phyloP scores from a whole-genome alignment of 2,113 vertebrate species.

The Microcebus tavaratra region DNA sequence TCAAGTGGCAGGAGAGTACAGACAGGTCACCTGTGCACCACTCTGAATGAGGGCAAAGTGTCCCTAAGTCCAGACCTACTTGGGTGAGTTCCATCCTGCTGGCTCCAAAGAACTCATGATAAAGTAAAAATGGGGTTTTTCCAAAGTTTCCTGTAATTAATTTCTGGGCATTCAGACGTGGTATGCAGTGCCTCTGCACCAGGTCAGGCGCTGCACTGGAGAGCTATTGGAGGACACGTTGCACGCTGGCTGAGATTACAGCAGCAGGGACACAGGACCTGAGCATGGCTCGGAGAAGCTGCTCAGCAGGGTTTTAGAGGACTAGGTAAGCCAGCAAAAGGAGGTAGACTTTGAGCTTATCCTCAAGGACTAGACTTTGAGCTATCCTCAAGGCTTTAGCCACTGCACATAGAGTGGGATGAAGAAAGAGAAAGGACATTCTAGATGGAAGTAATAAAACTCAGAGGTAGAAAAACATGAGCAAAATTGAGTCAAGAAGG shows the following conservation, averaged over 20 bases:
- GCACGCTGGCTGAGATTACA: not conserved
- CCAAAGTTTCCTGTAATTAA: not conserved
- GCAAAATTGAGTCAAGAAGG: not conserved
- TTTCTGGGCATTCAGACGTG: not conserved
- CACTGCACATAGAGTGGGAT: not conserved
- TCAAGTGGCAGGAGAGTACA: not conserved
- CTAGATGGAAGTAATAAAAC: not conserved
- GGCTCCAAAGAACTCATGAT: not conserved
- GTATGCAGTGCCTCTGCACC: not conserved
- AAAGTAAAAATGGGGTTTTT: not conserved
- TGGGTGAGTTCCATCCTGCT: not conserved
- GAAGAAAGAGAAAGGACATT: not conserved
- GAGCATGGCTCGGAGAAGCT: not conserved
- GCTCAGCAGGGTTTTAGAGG: not conserved
- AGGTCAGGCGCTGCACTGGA: not conserved
- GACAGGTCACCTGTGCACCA: not conserved
- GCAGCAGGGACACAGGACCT: fast-evolving
- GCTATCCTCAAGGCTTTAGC: not conserved
- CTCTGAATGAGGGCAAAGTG: not conserved
- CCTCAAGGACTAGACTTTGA: not conserved
- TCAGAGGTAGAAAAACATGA: not conserved
- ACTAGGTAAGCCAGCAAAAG: not conserved
- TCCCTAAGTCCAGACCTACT: not conserved
- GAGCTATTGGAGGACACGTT: not conserved
- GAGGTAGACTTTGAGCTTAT: not conserved